A percentile compares a stretch with the other conserved stretches of the same genome.
phyloP scores from a whole-genome alignment of 2,888 invertebrate genomes.

The Glomeris marginata region DNA sequence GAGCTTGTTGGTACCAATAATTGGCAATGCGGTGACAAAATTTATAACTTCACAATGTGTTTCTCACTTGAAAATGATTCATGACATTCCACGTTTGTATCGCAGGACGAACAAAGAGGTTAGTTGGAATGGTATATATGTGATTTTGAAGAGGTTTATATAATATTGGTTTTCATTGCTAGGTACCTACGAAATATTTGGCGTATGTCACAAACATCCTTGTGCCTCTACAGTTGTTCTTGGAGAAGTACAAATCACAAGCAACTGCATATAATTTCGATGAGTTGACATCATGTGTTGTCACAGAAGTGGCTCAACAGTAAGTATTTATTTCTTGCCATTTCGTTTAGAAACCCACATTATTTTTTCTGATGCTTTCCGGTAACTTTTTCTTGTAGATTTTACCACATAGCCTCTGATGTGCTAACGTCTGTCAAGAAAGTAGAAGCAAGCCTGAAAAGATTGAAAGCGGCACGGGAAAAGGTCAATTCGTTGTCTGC shows the following conservation, averaged over 20 bases:
- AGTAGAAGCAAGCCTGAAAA: conserved; percentile 83
- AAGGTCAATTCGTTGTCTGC: conserved; percentile 31
- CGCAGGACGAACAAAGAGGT: conserved; percentile 74
- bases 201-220: conserved; percentile 55
- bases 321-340: conserved; percentile 40
- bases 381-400: conserved; percentile 23
- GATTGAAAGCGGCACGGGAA: conserved; percentile 70
- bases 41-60: conserved; percentile 26
- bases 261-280: conserved; percentile 26
- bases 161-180: conserved; percentile 5
- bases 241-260: conserved; percentile 32
- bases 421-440: conserved; percentile 84
- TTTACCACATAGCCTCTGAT: conserved; percentile 50
- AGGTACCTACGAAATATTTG: conserved; percentile 60
- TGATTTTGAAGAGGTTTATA: no score
- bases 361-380: neutral
- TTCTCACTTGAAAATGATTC: conserved; percentile 40
- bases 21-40: conserved; percentile 23
- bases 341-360: conserved; percentile 30
- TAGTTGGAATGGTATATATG: conserved; percentile 1
- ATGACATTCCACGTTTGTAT: conserved; percentile 83
- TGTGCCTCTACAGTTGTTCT: conserved; percentile 44
- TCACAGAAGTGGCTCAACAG: conserved; percentile 34
- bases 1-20: conserved; percentile 20
- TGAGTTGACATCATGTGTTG: conserved; percentile 14